Base-by-base conservation (phyloP, 2,113 vertebrate genomes). In the Apteryx owenii region DNA sequence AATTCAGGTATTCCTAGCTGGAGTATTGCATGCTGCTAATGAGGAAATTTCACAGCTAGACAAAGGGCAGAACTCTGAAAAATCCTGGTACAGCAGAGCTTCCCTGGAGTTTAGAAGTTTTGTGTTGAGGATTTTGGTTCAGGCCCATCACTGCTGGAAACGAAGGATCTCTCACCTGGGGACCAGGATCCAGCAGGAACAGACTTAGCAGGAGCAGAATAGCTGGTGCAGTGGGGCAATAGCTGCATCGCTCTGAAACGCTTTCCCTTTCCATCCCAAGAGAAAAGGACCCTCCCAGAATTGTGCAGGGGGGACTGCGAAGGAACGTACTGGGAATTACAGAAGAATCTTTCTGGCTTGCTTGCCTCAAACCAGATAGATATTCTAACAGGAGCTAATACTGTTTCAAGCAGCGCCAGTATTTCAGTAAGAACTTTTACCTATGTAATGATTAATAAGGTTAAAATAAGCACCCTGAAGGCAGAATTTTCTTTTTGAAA, bases 401-500 rank as follows among this genome's bases (percentile, higher is more conserved):
- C 20, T 71, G 44, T 62, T 96, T 78, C 54, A 73, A 92, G 29
- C 18, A 88, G n/a, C 42, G 69, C 31, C 40, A 86, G 71, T 61
- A 77, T 60, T 91, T 86, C 69, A 80, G 42, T 62, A 85, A 65
- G 64, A 62, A 18, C 12, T 69, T 72, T 58, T 77, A 61, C 15
- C 23, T 23, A 28, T 60, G 38, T 22, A 73, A 84, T 46, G 73
- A 64, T 62, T 80, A 87, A 85, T 79, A 81, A 72, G 42, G 29
- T 68, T 78, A 50, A 38, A 62, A 19, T 36, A 76, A 73, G 51
- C 17, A 85, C 19, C 17, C 36, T 42, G 44, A 54, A 81, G 56
- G 36, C n/a, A 88, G 54, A 56, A 65, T 78, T 84, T 94, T 44
- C 38, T 42, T 93, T 81, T n/a, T 78, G 33, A 90, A 91, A 93